Percentiles rank a stretch among this genome's conserved stretches.
Evolutionary conservation across 2,888 invertebrate genomes (phyloP).

Genomic region (Chironomus tentans): DNA sequence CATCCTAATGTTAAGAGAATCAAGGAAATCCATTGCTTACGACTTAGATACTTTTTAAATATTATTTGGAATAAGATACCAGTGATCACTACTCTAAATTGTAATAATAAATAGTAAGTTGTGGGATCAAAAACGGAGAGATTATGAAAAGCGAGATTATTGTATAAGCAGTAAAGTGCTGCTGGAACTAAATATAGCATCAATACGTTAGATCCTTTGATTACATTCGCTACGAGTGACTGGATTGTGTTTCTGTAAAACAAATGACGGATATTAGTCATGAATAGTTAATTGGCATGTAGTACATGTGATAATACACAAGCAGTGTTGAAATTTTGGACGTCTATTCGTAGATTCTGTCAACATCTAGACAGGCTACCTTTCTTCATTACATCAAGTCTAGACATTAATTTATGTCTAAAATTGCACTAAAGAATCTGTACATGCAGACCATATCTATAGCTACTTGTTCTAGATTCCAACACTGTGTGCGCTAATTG

Average conservation of each 20-base stretch:
- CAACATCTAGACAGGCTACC: too few species aligned
- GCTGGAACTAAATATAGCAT: constrained; percentile 83
- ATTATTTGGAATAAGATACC: constrained; percentile 54
- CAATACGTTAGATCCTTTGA: constrained; percentile 55
- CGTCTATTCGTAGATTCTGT: too few species aligned
- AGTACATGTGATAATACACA: neutral
- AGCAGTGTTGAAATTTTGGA: too few species aligned
- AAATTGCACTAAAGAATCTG: too few species aligned
- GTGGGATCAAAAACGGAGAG: constrained; percentile 88
- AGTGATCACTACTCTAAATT: constrained; percentile 48
- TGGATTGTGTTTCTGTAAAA: constrained; percentile 50
- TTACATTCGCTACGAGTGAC: constrained; percentile 48
- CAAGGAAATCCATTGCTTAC: constrained; percentile 84
- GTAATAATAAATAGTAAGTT: constrained; percentile 82
- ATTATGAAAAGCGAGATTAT: constrained; percentile 87
- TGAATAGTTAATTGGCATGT: too few species aligned
- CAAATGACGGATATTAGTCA: neutral
- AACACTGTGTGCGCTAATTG: too few species aligned
- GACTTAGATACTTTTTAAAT: constrained; percentile 71
- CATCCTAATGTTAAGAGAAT: constrained; percentile 78
- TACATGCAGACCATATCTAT: too few species aligned
- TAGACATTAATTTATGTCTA: too few species aligned
- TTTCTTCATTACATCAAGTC: too few species aligned
- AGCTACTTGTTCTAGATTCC: too few species aligned
- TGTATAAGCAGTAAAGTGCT: constrained; percentile 85